Evolutionary conservation across 2,113 vertebrate genomes (phyloP), one percentile per base, ranked within the genome.

Genomic region (Oncorhynchus tshawytscha): DNA sequence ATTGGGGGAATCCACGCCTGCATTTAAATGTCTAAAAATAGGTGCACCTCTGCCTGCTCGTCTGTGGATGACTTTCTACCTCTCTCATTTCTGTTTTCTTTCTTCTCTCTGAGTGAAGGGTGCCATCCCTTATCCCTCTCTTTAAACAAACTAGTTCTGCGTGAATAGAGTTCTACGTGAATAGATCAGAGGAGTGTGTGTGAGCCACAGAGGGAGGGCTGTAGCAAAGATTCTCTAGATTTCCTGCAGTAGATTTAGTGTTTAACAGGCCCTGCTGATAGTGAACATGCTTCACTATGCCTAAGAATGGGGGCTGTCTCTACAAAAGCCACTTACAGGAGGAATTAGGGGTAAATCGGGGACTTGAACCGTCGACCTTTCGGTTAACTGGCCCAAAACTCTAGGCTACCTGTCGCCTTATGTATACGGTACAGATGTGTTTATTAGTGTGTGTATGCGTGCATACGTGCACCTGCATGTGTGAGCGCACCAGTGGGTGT

Each of bases 141-240:
- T 88, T 34, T 90, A 88, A 11, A 11, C 9, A 45, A 45, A 89
- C 85, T 67, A n/a, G 81, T 74, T 72, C 82, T 82, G 79, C 78
- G 79, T 71, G 83, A 81, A 69, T 57, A 39, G 71, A n/a, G 81
- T 74, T 72, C 82, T 82, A 77, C 78, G 80, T 70, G 83, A 81
- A 71, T 57, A 39, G 71, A 49, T 67, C 76, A 73, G 81, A 76
- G 80, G 81, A 74, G 85, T 70, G 79, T 51, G 0, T 15, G 48
- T 51, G 48, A 51, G 48, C 48, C 48, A 31, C 67, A 5, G 82
- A 76, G 73, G 72, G 79, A 87, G 70, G 34, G 20, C 18, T 6
- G 11, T 87, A 9, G 80, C 80, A 88, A 74, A 87, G 70, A 92
- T 92, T 91, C 91, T 83, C 87, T 4, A 84, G 78, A 91, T 92